These are phyloP conservation scores for Myodes glareolus DNA, from an alignment of 2,113 vertebrate genomes.

Conservation along the genomic window DNA sequence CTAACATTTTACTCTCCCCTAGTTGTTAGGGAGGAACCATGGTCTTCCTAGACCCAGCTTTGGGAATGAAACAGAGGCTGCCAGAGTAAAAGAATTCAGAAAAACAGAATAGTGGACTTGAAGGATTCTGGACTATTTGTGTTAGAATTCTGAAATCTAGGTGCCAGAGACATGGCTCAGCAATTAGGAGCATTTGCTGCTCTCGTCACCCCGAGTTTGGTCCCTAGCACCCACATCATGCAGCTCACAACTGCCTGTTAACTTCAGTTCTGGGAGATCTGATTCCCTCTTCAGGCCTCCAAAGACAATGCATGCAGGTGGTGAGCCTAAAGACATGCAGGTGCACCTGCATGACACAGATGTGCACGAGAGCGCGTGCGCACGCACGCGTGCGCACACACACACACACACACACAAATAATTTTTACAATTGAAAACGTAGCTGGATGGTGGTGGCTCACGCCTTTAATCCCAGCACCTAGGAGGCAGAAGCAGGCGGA, in stretches of 20 bases:
- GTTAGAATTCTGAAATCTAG: background rate
- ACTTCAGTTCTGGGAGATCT: background rate
- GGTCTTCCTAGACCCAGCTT: background rate
- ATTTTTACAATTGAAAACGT: background rate
- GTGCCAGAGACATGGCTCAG: background rate
- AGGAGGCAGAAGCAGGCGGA: background rate
- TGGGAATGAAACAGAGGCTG: background rate
- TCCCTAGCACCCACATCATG: background rate
- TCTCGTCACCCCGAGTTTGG: background rate
- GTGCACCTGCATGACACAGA: too few relatives aligned
- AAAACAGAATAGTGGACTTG: background rate
- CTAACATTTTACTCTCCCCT: accelerated
- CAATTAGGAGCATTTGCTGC: background rate
- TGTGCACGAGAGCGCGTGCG: accelerated
- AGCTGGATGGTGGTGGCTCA: background rate
- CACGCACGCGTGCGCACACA: too few relatives aligned
- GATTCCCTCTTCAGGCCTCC: background rate
- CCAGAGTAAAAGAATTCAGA: background rate
- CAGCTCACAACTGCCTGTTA: background rate
- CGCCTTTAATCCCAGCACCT: background rate
- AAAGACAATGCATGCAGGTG: background rate
- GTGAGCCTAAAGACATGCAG: too few relatives aligned
- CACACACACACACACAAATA: background rate
- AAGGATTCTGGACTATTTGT: background rate
- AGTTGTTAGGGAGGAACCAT: background rate